Conservation (phyloP, 2,888 invertebrate species). For the Drosophila quinaria region DNA sequence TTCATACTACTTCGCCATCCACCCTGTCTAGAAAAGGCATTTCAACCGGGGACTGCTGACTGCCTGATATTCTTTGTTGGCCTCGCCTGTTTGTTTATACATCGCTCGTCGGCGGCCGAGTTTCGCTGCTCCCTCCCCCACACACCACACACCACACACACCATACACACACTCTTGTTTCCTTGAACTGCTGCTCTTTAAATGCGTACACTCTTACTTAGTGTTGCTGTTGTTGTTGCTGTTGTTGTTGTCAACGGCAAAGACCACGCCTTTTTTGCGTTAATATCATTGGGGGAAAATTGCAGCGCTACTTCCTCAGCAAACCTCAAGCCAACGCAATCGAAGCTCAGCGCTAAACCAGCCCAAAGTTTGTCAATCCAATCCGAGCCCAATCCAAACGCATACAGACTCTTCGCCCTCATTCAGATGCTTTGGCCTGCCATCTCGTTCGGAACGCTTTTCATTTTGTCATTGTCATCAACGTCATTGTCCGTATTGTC, state of each 20-base stretch:
- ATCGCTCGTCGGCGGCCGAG: slow-evolving; percentile 61
- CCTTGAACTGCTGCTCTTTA: slow-evolving; percentile 40
- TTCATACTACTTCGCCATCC: not conserved
- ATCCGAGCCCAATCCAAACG: slow-evolving; percentile 42
- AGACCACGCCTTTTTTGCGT: slow-evolving; percentile 83
- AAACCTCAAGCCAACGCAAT: slow-evolving; percentile 24
- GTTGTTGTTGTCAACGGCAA: slow-evolving; percentile 67
- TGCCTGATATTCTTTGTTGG: slow-evolving; percentile 32
- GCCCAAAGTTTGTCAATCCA: slow-evolving; percentile 31
- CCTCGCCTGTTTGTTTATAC: slow-evolving; percentile 72
- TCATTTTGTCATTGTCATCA: slow-evolving; percentile 43
- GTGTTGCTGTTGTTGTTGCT: slow-evolving; percentile 56
- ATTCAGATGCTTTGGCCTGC: not conserved
- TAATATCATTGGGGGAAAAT: slow-evolving; percentile 68
- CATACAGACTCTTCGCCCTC: slow-evolving; percentile 2
- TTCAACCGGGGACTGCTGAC: slow-evolving; percentile 6
- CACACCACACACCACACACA: not conserved
- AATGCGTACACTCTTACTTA: slow-evolving; percentile 42
- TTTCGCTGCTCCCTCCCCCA: slow-evolving; percentile 6
- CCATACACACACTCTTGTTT: not conserved
- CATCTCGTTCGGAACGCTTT: slow-evolving; percentile 9
- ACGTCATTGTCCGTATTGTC: slow-evolving; percentile 1
- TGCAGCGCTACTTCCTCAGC: slow-evolving; percentile 36
- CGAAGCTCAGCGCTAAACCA: slow-evolving; percentile 12
- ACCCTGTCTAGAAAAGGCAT: slow-evolving; percentile 5